These are phyloP conservation scores for Pagetopsis macropterus DNA, from an alignment of 2,797 vertebrate species.

Conservation along the genomic window DNA sequence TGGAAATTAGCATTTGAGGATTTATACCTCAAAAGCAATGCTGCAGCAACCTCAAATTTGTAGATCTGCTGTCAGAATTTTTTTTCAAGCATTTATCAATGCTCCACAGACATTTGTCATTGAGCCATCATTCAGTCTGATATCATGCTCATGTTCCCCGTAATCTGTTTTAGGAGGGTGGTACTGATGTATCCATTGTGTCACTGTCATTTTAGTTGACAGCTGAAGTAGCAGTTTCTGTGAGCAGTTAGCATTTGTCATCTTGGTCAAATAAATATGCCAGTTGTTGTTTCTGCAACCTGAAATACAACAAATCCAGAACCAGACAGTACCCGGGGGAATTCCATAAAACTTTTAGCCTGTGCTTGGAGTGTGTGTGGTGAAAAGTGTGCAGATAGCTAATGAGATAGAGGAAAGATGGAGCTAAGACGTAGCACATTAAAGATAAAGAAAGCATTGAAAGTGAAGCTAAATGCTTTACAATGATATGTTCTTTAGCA, in stretches of 20 bases:
- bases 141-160: background rate
- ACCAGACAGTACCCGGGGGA: background rate
- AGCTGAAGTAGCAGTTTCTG: slow-evolving; percentile 1
- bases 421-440: background rate
- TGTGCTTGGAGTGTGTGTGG: background rate
- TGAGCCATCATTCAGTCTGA: slow-evolving; percentile 7
- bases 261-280: background rate
- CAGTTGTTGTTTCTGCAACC: background rate
- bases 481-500: background rate
- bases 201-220: slow-evolving; percentile 1
- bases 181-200: background rate
- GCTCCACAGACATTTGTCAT: background rate
- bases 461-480: slow-evolving; percentile 7
- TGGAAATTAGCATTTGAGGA: slow-evolving; percentile 1
- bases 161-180: background rate
- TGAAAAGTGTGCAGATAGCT: background rate
- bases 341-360: background rate
- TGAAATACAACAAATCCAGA: background rate
- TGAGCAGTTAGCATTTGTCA: background rate
- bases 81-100: background rate
- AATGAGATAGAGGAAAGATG: background rate
- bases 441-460: background rate
- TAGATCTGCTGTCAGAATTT: background rate
- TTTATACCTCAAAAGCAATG: slow-evolving; percentile 3
- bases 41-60: background rate